These are phyloP conservation scores for Piezodorus guildinii DNA, from an alignment of 1,140 invertebrate genomes.

Conservation along the genomic window DNA sequence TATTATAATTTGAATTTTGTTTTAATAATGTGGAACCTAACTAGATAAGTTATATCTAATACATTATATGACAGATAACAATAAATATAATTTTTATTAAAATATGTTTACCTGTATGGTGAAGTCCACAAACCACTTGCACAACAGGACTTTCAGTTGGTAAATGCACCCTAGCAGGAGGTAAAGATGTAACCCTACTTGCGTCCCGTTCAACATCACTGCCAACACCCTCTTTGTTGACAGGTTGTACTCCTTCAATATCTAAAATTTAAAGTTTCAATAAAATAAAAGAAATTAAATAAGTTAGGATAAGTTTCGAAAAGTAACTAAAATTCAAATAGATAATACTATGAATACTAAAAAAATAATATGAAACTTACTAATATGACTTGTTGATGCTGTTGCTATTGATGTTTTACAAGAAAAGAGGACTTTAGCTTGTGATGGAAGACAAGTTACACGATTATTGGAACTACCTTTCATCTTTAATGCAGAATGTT, in stretches of 20 bases:
- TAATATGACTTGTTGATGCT: conserved; percentile 16
- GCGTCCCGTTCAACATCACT: conserved; percentile 51
- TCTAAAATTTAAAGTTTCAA: background rate
- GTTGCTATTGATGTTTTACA: conserved; percentile 17
- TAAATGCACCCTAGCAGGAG: conserved; percentile 62
- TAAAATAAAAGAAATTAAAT: background rate
- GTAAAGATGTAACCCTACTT: conserved; percentile 56
- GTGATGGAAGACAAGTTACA: conserved; percentile 11
- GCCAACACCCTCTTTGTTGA: conserved; percentile 32
- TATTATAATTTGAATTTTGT: too few relatives aligned
- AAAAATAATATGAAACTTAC: conserved; percentile 13
- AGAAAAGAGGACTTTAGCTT: conserved; percentile 15
- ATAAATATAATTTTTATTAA: too few relatives aligned
- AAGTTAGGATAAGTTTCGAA: too few relatives aligned
- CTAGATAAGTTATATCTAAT: too few relatives aligned
- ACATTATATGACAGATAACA: too few relatives aligned
- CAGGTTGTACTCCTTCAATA: background rate
- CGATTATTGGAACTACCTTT: conserved; percentile 32
- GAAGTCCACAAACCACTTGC: conserved; percentile 78
- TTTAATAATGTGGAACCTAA: too few relatives aligned
- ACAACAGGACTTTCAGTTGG: conserved; percentile 55
- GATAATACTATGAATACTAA: background rate
- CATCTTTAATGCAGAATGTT: conserved; percentile 32
- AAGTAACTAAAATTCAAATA: too few relatives aligned
- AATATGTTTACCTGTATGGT: conserved; percentile 60